phyloP scores from a whole-genome alignment of 2,797 vertebrate species.

The Sebastiscus tertius region DNA sequence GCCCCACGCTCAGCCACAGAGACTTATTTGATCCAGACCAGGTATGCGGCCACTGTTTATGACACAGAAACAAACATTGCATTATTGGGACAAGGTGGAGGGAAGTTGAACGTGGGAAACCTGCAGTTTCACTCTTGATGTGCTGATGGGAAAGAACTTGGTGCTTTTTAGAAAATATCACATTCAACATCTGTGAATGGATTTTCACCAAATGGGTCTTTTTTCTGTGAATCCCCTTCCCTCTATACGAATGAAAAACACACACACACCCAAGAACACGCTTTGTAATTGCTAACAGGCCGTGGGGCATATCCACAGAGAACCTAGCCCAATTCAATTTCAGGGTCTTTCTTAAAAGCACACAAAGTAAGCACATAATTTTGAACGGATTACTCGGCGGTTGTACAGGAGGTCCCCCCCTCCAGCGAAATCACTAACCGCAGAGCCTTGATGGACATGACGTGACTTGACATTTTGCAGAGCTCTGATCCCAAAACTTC shows the following conservation, averaged over 20 bases:
- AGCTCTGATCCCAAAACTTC: conserved; percentile 10
- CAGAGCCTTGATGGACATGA: conserved; percentile 24
- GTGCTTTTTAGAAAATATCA: background rate
- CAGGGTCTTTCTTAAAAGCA: conserved; percentile 9
- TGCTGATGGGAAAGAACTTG: background rate
- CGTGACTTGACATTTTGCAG: conserved; percentile 21
- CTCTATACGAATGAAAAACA: background rate
- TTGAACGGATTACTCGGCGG: conserved; percentile 36
- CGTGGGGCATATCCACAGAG: conserved; percentile 22
- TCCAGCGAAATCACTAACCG: conserved; percentile 13
- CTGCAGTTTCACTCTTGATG: background rate
- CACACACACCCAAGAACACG: background rate
- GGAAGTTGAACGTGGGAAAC: conserved; percentile 40
- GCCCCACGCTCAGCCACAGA: background rate
- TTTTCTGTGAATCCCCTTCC: conserved; percentile 9
- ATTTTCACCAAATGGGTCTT: background rate
- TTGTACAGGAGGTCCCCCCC: background rate
- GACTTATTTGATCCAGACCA: conserved; percentile 53
- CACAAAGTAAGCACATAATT: conserved; percentile 37
- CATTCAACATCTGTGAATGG: background rate
- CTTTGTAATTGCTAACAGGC: conserved; percentile 42
- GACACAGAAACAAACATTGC: conserved; percentile 48
- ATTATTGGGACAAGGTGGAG: conserved; percentile 29
- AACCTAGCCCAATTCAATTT: conserved; percentile 23
- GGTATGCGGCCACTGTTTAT: conserved; percentile 47